Evolutionary conservation across 2,113 vertebrate genomes (phyloP).

Genomic region (Muscicapa adusta): DNA sequence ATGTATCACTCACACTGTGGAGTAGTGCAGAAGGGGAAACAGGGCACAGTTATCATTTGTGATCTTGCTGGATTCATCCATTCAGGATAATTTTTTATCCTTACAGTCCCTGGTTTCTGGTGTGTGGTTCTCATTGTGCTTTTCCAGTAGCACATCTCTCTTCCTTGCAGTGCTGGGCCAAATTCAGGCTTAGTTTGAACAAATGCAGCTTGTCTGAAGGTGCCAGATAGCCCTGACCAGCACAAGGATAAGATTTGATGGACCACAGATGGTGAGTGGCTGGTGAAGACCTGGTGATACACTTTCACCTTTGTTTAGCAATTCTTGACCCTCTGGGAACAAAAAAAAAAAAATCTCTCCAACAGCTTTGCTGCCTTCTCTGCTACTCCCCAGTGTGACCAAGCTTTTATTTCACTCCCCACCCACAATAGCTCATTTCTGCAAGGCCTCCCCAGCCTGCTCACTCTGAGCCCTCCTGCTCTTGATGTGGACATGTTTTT

Average conservation of each 20-base stretch:
- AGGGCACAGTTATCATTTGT: neutral
- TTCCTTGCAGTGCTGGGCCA: neutral
- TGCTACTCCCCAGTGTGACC: neutral
- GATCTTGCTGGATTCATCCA: neutral
- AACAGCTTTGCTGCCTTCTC: neutral
- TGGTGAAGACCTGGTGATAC: neutral
- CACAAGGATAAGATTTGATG: neutral
- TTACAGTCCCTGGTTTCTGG: neutral
- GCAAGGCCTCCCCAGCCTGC: neutral
- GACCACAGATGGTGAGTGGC: neutral
- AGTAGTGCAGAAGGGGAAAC: neutral
- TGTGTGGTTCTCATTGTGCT: neutral
- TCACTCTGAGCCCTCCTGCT: neutral
- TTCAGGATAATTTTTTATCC: neutral
- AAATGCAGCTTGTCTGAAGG: neutral
- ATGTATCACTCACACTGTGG: neutral
- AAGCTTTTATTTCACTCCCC: neutral
- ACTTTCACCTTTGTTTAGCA: neutral
- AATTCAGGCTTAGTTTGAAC: neutral
- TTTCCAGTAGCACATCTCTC: neutral
- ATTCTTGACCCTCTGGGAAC: neutral
- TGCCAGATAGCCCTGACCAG: neutral
- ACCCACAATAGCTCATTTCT: neutral
- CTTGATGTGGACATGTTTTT: neutral
- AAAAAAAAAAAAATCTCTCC: neutral